Conservation (phyloP, 2,797 vertebrate genomes). For the Pseudochromis fuscus region DNA sequence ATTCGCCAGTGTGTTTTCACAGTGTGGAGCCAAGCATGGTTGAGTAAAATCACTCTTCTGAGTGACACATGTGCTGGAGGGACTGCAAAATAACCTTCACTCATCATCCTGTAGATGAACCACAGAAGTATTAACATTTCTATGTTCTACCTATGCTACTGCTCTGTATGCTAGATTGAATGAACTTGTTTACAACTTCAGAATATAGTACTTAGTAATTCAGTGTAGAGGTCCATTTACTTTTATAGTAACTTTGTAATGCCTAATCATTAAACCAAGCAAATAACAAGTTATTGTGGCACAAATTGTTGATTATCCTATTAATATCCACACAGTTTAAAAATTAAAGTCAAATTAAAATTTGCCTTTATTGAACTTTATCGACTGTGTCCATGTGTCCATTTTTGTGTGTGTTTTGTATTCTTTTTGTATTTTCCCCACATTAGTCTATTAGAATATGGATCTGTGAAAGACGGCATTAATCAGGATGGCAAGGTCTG, state of each 20-base stretch:
- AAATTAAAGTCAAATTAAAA: conserved; percentile 30
- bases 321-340: conserved; percentile 6
- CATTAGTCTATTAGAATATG: no score
- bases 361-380: neutral
- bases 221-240: neutral
- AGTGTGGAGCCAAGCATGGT: conserved; percentile 76
- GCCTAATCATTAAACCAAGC: neutral
- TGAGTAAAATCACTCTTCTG: rapidly evolving
- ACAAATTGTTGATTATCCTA: neutral
- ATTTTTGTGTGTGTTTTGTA: no score
- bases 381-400: conserved; percentile 1
- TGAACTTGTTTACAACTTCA: neutral
- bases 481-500: no score
- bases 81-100: conserved; percentile 1
- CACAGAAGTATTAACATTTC: neutral
- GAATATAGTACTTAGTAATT: neutral
- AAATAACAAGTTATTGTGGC: neutral
- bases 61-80: conserved; percentile 27
- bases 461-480: no score
- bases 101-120: neutral
- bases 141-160: neutral
- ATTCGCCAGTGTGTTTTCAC: conserved; percentile 60
- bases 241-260: conserved; percentile 15
- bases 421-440: no score
- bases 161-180: neutral